Conservation (phyloP, 2,113 vertebrate species). For the Varanus komodoensis region DNA sequence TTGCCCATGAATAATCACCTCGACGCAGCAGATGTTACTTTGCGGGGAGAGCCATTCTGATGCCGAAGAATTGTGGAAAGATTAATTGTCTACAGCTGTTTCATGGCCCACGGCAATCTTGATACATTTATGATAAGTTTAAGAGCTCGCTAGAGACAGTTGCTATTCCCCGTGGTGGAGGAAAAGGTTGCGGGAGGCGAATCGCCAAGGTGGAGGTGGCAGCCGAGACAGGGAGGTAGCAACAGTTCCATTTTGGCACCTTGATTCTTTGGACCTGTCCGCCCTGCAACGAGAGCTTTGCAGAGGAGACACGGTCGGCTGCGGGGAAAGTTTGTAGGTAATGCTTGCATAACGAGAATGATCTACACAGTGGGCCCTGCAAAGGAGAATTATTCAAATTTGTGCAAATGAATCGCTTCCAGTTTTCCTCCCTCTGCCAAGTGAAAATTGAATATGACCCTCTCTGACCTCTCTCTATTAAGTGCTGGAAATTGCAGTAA, state of each 20-base stretch:
- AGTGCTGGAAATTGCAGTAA: slow-evolving; percentile 96
- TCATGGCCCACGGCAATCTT: slow-evolving; percentile 99
- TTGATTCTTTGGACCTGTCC: slow-evolving; percentile 94
- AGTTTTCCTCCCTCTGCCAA: slow-evolving; percentile 90
- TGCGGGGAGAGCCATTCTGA: slow-evolving; percentile 93
- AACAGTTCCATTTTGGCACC: slow-evolving; percentile 94
- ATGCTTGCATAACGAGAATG: slow-evolving; percentile 78
- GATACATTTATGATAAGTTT: slow-evolving; percentile 99
- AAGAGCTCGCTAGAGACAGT: slow-evolving; percentile 93
- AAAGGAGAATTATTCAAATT: slow-evolving; percentile 99
- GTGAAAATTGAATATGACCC: slow-evolving; percentile 99
- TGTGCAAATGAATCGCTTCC: slow-evolving; percentile 99
- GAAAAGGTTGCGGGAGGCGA: slow-evolving; percentile 66
- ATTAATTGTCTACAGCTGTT: slow-evolving; percentile 99
- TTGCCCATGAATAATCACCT: slow-evolving; percentile 95
- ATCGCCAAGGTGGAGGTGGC: background rate
- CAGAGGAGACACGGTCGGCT: slow-evolving; percentile 72
- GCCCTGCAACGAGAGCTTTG: slow-evolving; percentile 90
- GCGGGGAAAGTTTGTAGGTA: slow-evolving; percentile 82
- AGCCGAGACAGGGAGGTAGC: background rate
- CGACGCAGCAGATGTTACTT: slow-evolving; percentile 95
- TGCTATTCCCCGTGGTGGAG: slow-evolving; percentile 85
- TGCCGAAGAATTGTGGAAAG: slow-evolving; percentile 97
- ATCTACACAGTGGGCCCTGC: slow-evolving; percentile 77
- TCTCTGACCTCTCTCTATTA: slow-evolving; percentile 96